Conservation (phyloP, 30 jellyfish, hydroid and myxozoan genomes). For the Hydractinia symbiolongicarpus region DNA sequence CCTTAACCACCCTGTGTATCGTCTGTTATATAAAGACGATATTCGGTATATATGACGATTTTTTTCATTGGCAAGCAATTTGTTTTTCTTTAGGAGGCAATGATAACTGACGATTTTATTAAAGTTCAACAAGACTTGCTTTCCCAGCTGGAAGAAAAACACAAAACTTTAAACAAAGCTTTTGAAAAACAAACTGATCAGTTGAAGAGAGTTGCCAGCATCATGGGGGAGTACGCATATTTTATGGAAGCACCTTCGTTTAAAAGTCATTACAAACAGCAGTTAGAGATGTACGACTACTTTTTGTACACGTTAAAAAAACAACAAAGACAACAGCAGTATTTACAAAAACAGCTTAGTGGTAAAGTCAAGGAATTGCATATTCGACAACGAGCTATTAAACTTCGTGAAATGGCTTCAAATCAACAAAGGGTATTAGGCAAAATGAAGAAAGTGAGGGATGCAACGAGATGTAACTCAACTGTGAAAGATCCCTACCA, state of each 20-base stretch:
- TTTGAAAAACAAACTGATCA: background rate
- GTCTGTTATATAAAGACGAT: background rate
- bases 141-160: slow-evolving; percentile 6
- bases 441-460: background rate
- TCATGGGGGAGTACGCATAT: background rate
- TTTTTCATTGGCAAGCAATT: background rate
- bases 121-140: slow-evolving; percentile 2
- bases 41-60: background rate
- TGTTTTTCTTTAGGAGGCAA: background rate
- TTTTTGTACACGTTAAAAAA: background rate
- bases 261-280: slow-evolving; percentile 8
- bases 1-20: background rate
- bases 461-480: background rate
- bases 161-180: background rate
- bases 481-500: too few relatives aligned
- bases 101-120: background rate
- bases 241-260: slow-evolving; percentile 20
- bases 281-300: slow-evolving; percentile 11
- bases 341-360: slow-evolving; percentile 9
- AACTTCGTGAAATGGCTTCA: slow-evolving; percentile 10
- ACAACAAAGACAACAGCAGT: slow-evolving; percentile 17
- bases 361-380: slow-evolving; percentile 15
- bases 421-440: slow-evolving; percentile 6
- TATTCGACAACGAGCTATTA: background rate
- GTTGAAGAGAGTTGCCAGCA: background rate